phyloP scores from a whole-genome alignment of 2,888 invertebrate genomes.

The Tetranychus piercei region DNA sequence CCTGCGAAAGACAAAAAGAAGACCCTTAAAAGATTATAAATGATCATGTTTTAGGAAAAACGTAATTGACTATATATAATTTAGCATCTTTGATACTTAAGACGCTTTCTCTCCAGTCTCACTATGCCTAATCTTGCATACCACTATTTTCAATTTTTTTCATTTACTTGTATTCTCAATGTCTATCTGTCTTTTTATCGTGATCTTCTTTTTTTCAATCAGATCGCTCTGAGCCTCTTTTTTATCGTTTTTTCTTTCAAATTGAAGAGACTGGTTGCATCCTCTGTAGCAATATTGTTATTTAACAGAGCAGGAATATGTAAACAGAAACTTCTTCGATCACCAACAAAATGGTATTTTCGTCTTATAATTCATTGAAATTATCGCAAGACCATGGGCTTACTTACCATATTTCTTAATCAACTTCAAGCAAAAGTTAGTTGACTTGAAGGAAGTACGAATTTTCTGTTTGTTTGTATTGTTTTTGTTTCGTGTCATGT shows the following conservation, averaged over 20 bases:
- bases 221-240: not conserved
- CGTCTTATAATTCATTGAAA: too few species aligned
- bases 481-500: too few species aligned
- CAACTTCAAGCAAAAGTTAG: too few species aligned
- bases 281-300: not conserved
- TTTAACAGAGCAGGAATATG: too few species aligned
- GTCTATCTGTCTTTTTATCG: not conserved
- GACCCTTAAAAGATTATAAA: slow-evolving; percentile 58
- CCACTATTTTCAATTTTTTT: not conserved
- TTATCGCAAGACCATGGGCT: too few species aligned
- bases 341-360: too few species aligned
- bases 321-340: too few species aligned
- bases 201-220: not conserved
- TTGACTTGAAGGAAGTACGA: too few species aligned
- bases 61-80: not conserved
- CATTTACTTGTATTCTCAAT: not conserved
- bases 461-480: too few species aligned
- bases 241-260: not conserved
- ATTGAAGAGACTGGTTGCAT: not conserved
- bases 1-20: slow-evolving; percentile 60
- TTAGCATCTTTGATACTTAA: slow-evolving; percentile 1
- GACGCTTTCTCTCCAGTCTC: not conserved
- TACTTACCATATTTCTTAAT: too few species aligned
- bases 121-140: not conserved
- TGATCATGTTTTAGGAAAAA: slow-evolving; percentile 20